Conservation (phyloP, 2,888 invertebrate species). For the Leptopilina drosophilae region DNA sequence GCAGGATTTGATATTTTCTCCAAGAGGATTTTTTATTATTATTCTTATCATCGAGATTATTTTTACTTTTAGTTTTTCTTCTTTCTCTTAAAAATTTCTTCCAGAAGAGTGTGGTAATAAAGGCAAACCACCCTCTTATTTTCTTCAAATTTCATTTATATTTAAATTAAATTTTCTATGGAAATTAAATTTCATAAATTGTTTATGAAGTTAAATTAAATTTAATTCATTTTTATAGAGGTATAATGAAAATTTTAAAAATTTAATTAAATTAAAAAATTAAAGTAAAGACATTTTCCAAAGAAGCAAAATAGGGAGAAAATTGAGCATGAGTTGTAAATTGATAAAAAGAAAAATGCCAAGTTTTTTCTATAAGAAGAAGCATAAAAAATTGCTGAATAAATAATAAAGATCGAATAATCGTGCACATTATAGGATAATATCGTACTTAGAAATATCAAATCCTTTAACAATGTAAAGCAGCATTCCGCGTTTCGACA, state of each 20-base stretch:
- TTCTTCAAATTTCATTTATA: neutral
- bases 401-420: neutral
- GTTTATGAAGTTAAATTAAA: too few relatives aligned
- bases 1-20: slow-evolving; percentile 62
- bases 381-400: too few relatives aligned
- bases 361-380: too few relatives aligned
- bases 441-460: slow-evolving; percentile 75
- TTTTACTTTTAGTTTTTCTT: neutral
- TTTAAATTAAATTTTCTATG: too few relatives aligned
- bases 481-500: slow-evolving; percentile 73
- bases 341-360: too few relatives aligned
- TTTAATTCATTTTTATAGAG: too few relatives aligned
- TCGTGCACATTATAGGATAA: slow-evolving; percentile 51
- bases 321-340: too few relatives aligned
- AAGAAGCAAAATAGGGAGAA: too few relatives aligned
- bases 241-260: too few relatives aligned
- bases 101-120: slow-evolving; percentile 16
- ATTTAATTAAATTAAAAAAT: too few relatives aligned
- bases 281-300: too few relatives aligned
- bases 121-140: slow-evolving; percentile 18
- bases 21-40: neutral
- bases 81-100: neutral
- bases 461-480: slow-evolving; percentile 75
- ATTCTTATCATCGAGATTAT: neutral
- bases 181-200: too few relatives aligned